Base-by-base conservation (phyloP, 1,140 invertebrate genomes). In the Drosophila mojavensis region DNA sequence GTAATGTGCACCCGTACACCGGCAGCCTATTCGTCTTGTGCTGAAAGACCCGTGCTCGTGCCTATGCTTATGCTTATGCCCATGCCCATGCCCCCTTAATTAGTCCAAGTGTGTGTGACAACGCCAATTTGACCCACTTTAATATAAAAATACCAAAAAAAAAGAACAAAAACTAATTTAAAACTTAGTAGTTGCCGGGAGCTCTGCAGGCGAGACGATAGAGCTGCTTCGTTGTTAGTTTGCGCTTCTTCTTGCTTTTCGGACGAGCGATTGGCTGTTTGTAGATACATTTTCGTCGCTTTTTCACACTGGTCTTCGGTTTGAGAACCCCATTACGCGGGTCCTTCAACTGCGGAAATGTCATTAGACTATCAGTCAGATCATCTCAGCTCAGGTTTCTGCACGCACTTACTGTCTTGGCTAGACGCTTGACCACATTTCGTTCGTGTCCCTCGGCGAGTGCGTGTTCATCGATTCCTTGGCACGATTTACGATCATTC, bases 61-160 rank as follows among this genome's bases (percentile, higher is more conserved):
- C 17, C n/a, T 45, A 41, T 41, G 15, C 17, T 58, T 30, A 9
- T 9, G 33, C 9, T 1, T 24, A 39, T 68, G 62, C 11, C 24
- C 20, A 41, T 51, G 15, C 17, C 62, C 41, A 39, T 68, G 66
- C 63, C 67, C 81, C 50, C 72, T 36, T 79, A 81, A 86, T 79
- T 86, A 86, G 83, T 74, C 76, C 68, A 88, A 88, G 68, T 85
- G 78, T 73, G 61, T 28, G 20, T 47, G 55, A 20, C 62, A 48
- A 39, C 74, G 59, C 39, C 69, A 71, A 71, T 33, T 71, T 77
- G 65, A 82, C 83, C 68, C 47, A 85, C 7, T 78, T 84, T 60
- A 50, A 69, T 85, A 60, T 3, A 39, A 10, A 11, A 39, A 39
- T 36, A 6, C 33, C 33, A 85, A 72, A 71, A 64, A 71, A 64